Conservation (phyloP, 92 coral and sea anemone species). For the Ricordea florida region DNA sequence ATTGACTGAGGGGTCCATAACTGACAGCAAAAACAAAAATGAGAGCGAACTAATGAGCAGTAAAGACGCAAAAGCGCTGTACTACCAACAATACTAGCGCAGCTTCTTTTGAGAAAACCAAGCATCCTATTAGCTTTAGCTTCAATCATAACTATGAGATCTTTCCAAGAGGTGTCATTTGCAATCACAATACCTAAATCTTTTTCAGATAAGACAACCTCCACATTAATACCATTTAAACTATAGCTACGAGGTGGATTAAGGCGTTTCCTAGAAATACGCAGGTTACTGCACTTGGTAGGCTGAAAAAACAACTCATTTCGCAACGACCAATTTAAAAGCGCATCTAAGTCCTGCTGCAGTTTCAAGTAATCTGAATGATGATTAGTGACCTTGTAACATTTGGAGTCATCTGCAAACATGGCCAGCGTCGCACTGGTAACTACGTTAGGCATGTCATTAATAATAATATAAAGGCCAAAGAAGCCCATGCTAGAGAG, state of each 20-base stretch:
- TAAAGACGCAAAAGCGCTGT: background rate
- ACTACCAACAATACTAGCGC: background rate
- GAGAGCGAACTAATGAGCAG: no score
- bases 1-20: no score
- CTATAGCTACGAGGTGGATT: slow-evolving; percentile 18
- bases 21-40: no score
- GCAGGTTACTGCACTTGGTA: slow-evolving; percentile 32
- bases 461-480: no score
- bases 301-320: slow-evolving; percentile 61
- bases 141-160: slow-evolving; percentile 19
- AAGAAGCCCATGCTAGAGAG: no score
- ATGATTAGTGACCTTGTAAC: slow-evolving; percentile 17
- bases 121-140: slow-evolving; percentile 34
- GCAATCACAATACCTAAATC: slow-evolving; percentile 29
- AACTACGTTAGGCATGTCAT: no score
- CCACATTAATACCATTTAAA: background rate
- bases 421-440: no score
- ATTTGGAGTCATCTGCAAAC: slow-evolving; percentile 54
- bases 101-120: slow-evolving; percentile 18
- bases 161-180: slow-evolving; percentile 12
- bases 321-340: slow-evolving; percentile 29
- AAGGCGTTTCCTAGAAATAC: slow-evolving; percentile 31
- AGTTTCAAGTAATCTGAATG: slow-evolving; percentile 10
- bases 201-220: background rate
- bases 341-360: slow-evolving; percentile 39